These are phyloP conservation scores for Galerucella calmariensis DNA, from an alignment of 2,888 invertebrate species.

Conservation along the genomic window DNA sequence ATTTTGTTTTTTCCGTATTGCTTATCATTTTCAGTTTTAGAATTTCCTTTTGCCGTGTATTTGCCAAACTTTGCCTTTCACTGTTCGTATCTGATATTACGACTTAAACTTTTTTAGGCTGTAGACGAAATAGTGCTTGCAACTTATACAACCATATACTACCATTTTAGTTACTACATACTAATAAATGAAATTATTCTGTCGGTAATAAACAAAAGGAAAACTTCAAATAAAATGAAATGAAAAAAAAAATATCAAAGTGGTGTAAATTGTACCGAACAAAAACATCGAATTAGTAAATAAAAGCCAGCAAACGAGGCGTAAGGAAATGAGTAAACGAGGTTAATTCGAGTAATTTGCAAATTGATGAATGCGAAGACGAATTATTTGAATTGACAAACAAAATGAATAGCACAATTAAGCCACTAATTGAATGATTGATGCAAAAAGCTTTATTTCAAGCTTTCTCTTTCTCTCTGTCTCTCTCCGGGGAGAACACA, in stretches of 20 bases:
- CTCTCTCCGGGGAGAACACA: constrained; percentile 39
- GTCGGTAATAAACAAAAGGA: constrained; percentile 15
- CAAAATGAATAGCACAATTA: constrained; percentile 64
- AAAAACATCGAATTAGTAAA: constrained; percentile 47
- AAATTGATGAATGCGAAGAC: constrained; percentile 62
- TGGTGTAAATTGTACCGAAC: constrained; percentile 37
- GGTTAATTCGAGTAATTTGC: constrained; percentile 53
- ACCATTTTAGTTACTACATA: too few species aligned
- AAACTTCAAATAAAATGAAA: constrained; percentile 8
- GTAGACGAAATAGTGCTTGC: too few species aligned
- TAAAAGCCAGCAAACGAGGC: constrained; percentile 45
- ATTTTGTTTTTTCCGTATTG: too few species aligned
- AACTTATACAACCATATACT: too few species aligned
- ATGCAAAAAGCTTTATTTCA: constrained; percentile 57
- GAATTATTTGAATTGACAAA: constrained; percentile 62
- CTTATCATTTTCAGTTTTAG: too few species aligned
- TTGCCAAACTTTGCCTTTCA: too few species aligned
- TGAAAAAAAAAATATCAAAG: constrained; percentile 31
- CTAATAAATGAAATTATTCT: not conserved
- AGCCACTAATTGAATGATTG: constrained; percentile 65
- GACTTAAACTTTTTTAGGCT: too few species aligned
- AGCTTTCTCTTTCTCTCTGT: constrained; percentile 39
- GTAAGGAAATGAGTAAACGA: constrained; percentile 53
- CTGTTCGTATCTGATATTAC: too few species aligned
- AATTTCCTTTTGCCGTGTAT: too few species aligned